Conservation (phyloP, 2,797 vertebrate species). For the Crotalus adamanteus region DNA sequence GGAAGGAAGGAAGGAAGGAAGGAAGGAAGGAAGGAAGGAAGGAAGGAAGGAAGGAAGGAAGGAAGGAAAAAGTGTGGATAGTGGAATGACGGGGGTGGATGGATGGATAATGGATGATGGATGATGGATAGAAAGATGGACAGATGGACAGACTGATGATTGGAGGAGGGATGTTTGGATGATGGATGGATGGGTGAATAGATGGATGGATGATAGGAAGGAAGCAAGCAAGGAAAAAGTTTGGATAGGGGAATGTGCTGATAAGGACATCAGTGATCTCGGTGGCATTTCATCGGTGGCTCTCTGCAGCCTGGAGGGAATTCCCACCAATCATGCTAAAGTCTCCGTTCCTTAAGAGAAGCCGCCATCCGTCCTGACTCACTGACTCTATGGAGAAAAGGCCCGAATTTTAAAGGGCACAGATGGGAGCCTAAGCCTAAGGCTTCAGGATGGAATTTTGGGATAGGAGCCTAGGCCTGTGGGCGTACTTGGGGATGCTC, state of each 20-base stretch:
- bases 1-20: too few species aligned
- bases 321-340: constrained; percentile 67
- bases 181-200: too few species aligned
- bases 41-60: too few species aligned
- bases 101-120: too few species aligned
- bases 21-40: too few species aligned
- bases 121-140: too few species aligned
- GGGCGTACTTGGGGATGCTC: background rate
- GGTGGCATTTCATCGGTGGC: constrained; percentile 63
- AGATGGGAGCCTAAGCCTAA: constrained; percentile 64
- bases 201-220: too few species aligned
- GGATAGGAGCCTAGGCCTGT: background rate
- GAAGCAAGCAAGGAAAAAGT: too few species aligned
- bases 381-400: constrained; percentile 71
- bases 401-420: constrained; percentile 63
- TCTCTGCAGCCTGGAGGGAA: constrained; percentile 69
- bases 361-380: constrained; percentile 68
- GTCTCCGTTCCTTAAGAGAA: constrained; percentile 70
- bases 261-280: constrained; percentile 54
- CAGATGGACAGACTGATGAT: too few species aligned
- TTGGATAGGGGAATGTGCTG: background rate
- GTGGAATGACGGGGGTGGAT: too few species aligned
- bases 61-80: too few species aligned
- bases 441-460: constrained; percentile 57
- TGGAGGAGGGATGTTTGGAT: too few species aligned